These are phyloP conservation scores for Drosophila meridionalis DNA, from an alignment of 2,888 invertebrate genomes.

Conservation along the genomic window DNA sequence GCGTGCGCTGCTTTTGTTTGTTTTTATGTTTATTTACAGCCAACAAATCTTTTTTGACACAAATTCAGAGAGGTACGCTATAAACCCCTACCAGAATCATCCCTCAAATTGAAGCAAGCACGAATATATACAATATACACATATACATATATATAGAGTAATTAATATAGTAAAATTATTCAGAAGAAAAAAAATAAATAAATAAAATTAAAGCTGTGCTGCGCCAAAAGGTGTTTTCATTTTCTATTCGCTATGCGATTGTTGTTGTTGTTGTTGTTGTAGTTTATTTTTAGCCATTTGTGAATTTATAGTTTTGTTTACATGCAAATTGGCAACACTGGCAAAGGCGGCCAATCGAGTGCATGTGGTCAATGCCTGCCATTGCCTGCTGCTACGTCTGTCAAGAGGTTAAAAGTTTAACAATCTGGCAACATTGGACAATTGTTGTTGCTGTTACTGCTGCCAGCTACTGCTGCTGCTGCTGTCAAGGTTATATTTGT, in stretches of 20 bases:
- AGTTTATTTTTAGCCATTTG: constrained; percentile 66
- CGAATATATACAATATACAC: constrained; percentile 18
- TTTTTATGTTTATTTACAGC: constrained; percentile 60
- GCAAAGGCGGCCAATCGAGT: constrained; percentile 25
- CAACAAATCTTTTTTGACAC: constrained; percentile 77
- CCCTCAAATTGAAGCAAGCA: constrained; percentile 25
- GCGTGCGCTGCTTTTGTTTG: constrained; percentile 13
- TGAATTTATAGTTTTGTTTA: constrained; percentile 77
- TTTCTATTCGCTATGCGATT: constrained; percentile 47
- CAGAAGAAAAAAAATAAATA: constrained; percentile 36
- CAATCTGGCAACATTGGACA: constrained; percentile 39
- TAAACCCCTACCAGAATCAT: constrained; percentile 54
- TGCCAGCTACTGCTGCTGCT: constrained; percentile 20
- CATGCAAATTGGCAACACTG: constrained; percentile 66
- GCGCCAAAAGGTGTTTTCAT: constrained; percentile 62
- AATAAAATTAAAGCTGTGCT: constrained; percentile 33
- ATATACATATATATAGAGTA: constrained; percentile 15
- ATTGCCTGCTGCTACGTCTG: constrained; percentile 30
- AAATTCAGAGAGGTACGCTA: constrained; percentile 54
- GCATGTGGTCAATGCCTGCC: constrained; percentile 57
- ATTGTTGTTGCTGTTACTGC: constrained; percentile 13
- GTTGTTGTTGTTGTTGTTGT: constrained; percentile 33
- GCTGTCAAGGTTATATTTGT: constrained; percentile 74
- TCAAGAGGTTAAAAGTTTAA: constrained; percentile 65
- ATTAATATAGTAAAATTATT: constrained; percentile 57